phyloP scores from a whole-genome alignment of 2,888 invertebrate species.

The Chloroclystis v-ata region DNA sequence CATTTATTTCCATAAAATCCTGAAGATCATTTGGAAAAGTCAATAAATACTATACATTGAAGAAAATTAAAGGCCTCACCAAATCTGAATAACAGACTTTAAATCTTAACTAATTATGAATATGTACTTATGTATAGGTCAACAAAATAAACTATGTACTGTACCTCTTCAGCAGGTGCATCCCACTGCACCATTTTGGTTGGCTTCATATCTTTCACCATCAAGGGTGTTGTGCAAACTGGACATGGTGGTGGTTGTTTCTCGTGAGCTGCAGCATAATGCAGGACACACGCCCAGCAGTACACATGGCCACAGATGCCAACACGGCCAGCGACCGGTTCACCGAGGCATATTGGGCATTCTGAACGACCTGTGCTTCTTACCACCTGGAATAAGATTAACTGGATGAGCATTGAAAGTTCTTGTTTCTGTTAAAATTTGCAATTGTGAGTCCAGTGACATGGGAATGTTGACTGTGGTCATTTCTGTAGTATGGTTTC shows the following conservation, averaged over 20 bases:
- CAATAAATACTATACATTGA: too few species aligned
- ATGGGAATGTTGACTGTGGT: too few species aligned
- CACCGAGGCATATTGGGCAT: slow-evolving; percentile 95
- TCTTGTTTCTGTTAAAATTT: neutral
- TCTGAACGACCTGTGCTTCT: slow-evolving; percentile 61
- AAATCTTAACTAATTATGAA: too few species aligned
- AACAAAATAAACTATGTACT: too few species aligned
- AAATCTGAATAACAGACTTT: too few species aligned
- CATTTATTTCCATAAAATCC: too few species aligned
- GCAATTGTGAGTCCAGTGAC: too few species aligned
- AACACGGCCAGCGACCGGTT: slow-evolving; percentile 92
- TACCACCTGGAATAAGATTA: slow-evolving; percentile 46
- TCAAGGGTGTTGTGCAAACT: slow-evolving; percentile 91
- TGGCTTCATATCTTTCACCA: slow-evolving; percentile 88
- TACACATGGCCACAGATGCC: slow-evolving; percentile 97
- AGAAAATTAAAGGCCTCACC: too few species aligned
- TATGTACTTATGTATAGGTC: too few species aligned
- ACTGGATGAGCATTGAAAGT: neutral
- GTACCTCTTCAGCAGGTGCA: slow-evolving; percentile 60
- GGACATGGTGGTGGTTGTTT: slow-evolving; percentile 89
- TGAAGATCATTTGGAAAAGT: too few species aligned
- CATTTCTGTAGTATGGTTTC: too few species aligned
- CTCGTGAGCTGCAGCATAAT: slow-evolving; percentile 92
- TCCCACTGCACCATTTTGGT: slow-evolving; percentile 72
- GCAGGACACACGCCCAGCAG: slow-evolving; percentile 97